Evolutionary conservation across 2,113 vertebrate genomes (phyloP), one percentile per base, ranked within the genome.

Genomic region (Cettia cetti): DNA sequence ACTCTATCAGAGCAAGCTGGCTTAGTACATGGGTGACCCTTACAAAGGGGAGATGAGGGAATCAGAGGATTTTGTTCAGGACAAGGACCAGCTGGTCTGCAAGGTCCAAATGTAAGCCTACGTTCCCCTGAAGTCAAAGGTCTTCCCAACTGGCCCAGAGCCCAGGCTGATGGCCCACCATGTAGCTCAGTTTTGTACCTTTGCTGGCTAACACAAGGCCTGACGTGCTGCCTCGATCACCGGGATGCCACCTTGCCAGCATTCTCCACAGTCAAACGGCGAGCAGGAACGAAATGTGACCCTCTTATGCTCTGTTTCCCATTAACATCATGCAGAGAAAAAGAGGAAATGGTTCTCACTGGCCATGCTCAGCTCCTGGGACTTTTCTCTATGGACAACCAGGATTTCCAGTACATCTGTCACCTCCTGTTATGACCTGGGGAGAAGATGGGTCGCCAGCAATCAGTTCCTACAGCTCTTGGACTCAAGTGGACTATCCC

Each of bases 201-300:
- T 28, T 49, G 45, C 65, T 17, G 42, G 15, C 30, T 56, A 54
- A 57, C 14, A 18, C 53, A 89, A 23, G 49, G 59, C 44, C 33
- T 60, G 76, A 54, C 24, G 11, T 19, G n/a, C 22, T 35, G 52
- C 21, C 57, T 56, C 0, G 0, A 30, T 27, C 35, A 83, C 33
- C 18, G 28, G 19, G 20, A 72, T 14, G 12, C 9, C 64, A 75
- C 37, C 54, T 42, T 49, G 39, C 8, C 10, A 39, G 17, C 35
- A 65, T 37, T 69, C 70, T 57, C 52, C 56, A 91, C 31, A 82
- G 49, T 33, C 50, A 53, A 5, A 53, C 18, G 3, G 3, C 0
- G 1, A 79, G 30, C 52, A 85, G 53, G 47, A 71, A 50, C 0
- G 0, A 37, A 65, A 61, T 1, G 1, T 30, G 59, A 28, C 15